phyloP scores from a whole-genome alignment of 2,797 vertebrate genomes.

The Neopelma chrysocephalum region DNA sequence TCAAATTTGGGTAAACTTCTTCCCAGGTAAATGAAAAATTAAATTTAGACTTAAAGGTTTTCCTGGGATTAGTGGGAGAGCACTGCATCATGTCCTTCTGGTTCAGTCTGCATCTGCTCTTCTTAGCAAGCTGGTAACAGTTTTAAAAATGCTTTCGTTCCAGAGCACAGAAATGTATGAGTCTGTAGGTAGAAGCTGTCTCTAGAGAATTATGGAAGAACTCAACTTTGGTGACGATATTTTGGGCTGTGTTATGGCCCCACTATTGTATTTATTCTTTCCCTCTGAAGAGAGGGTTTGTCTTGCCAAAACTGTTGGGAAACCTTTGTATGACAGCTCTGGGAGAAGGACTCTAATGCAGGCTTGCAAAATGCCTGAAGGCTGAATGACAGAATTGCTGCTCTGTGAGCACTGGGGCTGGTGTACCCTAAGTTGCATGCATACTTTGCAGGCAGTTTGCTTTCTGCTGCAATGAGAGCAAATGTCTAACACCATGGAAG shows the following conservation, averaged over 20 bases:
- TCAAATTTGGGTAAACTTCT: neutral
- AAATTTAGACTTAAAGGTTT: neutral
- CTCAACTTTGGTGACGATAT: neutral
- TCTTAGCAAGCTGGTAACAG: neutral
- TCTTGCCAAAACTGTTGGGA: neutral
- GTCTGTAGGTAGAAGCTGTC: neutral
- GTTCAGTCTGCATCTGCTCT: neutral
- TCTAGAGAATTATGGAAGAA: neutral
- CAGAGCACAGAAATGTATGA: neutral
- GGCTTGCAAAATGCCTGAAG: neutral
- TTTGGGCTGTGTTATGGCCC: neutral
- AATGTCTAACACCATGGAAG: neutral
- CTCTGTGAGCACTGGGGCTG: neutral
- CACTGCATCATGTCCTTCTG: neutral
- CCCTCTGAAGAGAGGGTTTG: neutral
- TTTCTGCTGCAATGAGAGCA: neutral
- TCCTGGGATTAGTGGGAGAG: neutral
- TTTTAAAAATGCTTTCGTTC: neutral
- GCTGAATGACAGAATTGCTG: neutral
- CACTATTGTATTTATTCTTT: neutral
- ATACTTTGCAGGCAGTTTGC: neutral
- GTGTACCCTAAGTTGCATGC: neutral
- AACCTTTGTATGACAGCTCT: neutral
- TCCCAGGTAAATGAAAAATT: neutral
- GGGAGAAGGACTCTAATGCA: rapidly evolving